Percentiles rank a stretch among this genome's conserved stretches.
phyloP scores from a whole-genome alignment of 2,113 vertebrate genomes.

The Micromys minutus region DNA sequence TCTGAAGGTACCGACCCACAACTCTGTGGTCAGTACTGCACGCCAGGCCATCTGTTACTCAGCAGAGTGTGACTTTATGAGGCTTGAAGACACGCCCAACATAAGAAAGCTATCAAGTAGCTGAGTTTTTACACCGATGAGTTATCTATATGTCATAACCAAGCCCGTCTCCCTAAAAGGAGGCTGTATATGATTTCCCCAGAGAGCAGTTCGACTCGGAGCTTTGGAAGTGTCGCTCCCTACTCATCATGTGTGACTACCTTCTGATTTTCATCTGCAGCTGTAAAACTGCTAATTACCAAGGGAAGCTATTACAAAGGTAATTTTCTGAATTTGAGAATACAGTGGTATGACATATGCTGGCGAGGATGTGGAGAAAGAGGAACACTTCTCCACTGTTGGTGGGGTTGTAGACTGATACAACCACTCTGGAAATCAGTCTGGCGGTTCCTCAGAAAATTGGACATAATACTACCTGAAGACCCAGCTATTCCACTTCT shows the following conservation, averaged over 20 bases:
- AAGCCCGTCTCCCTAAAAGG: constrained; percentile 66
- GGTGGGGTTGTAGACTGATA: too few relatives aligned
- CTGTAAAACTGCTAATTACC: constrained; percentile 79
- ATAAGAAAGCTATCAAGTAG: constrained; percentile 66
- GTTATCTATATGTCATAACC: constrained; percentile 59
- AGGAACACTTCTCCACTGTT: too few relatives aligned
- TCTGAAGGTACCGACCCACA: constrained; percentile 60
- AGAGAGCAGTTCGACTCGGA: constrained; percentile 66
- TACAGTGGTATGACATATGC: constrained; percentile 67
- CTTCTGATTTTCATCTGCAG: constrained; percentile 71
- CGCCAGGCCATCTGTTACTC: constrained; percentile 49
- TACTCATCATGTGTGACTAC: constrained; percentile 72
- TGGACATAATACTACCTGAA: too few relatives aligned
- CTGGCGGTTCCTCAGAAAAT: too few relatives aligned
- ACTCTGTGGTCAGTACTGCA: constrained; percentile 58
- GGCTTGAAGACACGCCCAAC: constrained; percentile 23
- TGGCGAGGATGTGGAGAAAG: too few relatives aligned
- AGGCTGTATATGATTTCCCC: constrained; percentile 71
- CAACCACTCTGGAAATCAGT: too few relatives aligned
- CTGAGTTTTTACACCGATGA: constrained; percentile 56
- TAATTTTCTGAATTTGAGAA: constrained; percentile 50
- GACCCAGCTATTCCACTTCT: too few relatives aligned
- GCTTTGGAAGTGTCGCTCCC: constrained; percentile 71
- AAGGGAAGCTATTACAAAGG: constrained; percentile 73
- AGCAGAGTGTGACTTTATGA: constrained; percentile 49